Percentiles rank a stretch among this genome's conserved stretches.
These are phyloP conservation scores for Caenorhabditis sp. DNA, from an alignment of 2,888 invertebrate genomes.

Conservation along the genomic window DNA sequence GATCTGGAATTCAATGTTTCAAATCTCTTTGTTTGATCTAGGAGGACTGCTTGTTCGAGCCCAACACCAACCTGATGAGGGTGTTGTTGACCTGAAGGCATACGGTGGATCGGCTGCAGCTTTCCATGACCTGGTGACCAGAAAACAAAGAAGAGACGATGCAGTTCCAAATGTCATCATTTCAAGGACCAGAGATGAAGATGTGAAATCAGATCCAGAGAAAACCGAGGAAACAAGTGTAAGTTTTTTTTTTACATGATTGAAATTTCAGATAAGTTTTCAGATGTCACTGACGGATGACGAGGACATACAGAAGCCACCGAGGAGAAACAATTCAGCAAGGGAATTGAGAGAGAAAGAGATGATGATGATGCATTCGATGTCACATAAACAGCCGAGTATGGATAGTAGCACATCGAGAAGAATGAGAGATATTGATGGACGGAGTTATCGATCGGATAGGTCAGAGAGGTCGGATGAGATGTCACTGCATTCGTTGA, in stretches of 20 bases:
- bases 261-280: slow-evolving; percentile 35
- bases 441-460: slow-evolving; percentile 80
- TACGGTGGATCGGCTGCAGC: slow-evolving; percentile 71
- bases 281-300: slow-evolving; percentile 79
- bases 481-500: slow-evolving; percentile 79
- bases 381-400: slow-evolving; percentile 74
- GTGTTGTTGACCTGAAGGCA: slow-evolving; percentile 71
- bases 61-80: slow-evolving; percentile 69
- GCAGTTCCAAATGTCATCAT: slow-evolving; percentile 75
- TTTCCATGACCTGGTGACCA: slow-evolving; percentile 66
- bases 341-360: slow-evolving; percentile 57
- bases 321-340: slow-evolving; percentile 32
- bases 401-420: slow-evolving; percentile 74
- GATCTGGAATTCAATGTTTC: not conserved
- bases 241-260: slow-evolving; percentile 44
- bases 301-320: slow-evolving; percentile 69
- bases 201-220: slow-evolving; percentile 77
- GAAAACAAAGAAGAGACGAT: slow-evolving; percentile 42
- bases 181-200: slow-evolving; percentile 72
- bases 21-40: not conserved
- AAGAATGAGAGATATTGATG: slow-evolving; percentile 73
- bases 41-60: slow-evolving; percentile 79
- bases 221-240: slow-evolving; percentile 78
- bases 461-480: slow-evolving; percentile 80
- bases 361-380: slow-evolving; percentile 68